Conservation (phyloP, 2,888 invertebrate species). For the Boloria euphrosyne region DNA sequence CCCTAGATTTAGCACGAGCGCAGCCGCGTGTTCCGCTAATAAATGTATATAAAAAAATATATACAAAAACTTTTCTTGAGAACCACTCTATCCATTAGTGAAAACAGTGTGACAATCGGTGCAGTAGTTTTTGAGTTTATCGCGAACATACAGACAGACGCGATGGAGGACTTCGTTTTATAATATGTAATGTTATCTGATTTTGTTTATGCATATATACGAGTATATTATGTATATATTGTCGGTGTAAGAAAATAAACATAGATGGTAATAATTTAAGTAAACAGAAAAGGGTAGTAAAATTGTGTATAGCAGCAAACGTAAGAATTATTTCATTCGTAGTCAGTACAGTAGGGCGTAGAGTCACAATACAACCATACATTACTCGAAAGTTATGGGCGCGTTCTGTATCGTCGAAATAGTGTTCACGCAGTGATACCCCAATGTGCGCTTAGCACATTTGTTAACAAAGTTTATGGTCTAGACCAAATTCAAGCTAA, state of each 20-base stretch:
- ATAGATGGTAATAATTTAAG: too few relatives aligned
- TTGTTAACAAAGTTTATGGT: constrained; percentile 42
- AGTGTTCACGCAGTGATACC: constrained; percentile 39
- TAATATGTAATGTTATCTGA: too few relatives aligned
- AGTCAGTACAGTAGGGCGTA: constrained; percentile 23
- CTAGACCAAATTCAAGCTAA: constrained; percentile 42
- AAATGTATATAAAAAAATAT: too few relatives aligned
- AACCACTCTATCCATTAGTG: too few relatives aligned
- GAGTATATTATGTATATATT: neutral
- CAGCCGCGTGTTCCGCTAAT: too few relatives aligned
- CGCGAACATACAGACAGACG: too few relatives aligned
- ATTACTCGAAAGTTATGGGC: constrained; percentile 37
- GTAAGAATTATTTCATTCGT: constrained; percentile 6
- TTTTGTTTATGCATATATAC: neutral
- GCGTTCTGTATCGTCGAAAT: constrained; percentile 36
- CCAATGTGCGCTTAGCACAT: constrained; percentile 39
- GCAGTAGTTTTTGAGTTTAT: too few relatives aligned
- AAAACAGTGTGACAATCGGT: too few relatives aligned
- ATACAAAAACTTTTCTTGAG: too few relatives aligned
- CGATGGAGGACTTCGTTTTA: too few relatives aligned
- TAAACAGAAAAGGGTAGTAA: too few relatives aligned
- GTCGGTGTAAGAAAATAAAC: neutral
- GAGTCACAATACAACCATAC: constrained; percentile 35
- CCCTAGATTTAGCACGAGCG: too few relatives aligned
- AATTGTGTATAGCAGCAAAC: neutral